Conservation (phyloP, 2,888 invertebrate genomes). For the Oegoconia quadripuncta region DNA sequence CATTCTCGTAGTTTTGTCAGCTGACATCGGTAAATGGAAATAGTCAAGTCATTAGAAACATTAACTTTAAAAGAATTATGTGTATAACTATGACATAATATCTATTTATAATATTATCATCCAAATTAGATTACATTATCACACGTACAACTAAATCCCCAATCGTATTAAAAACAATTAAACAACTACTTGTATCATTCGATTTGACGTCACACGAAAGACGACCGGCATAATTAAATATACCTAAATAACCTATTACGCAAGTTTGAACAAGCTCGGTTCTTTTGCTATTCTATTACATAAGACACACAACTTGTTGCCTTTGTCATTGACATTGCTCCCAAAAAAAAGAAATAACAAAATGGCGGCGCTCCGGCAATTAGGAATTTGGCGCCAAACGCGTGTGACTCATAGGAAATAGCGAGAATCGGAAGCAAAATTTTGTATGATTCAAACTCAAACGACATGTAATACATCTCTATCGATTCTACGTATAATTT, state of each 20-base stretch:
- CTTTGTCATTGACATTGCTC: constrained; percentile 9
- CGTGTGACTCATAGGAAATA: constrained; percentile 22
- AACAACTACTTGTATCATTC: too few species aligned
- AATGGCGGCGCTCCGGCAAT: constrained; percentile 5
- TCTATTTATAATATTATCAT: too few species aligned
- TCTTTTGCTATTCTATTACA: constrained; percentile 4
- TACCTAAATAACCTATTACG: constrained; percentile 1
- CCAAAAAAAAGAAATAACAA: constrained; percentile 3
- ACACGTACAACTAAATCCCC: too few species aligned
- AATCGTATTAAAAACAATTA: too few species aligned
- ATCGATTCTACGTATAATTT: constrained; percentile 1
- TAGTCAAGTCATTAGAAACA: too few species aligned
- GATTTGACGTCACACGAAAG: not conserved
- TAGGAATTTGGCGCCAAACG: constrained; percentile 5
- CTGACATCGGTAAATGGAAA: too few species aligned
- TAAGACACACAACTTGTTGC: constrained; percentile 4
- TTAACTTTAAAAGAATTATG: too few species aligned
- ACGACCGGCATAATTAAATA: not conserved
- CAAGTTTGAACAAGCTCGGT: constrained; percentile 1
- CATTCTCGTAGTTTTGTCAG: too few species aligned
- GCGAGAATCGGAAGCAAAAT: constrained; percentile 24
- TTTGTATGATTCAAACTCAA: constrained; percentile 28
- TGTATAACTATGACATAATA: too few species aligned
- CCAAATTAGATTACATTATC: too few species aligned
- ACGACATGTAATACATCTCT: too few species aligned